Evolutionary conservation across 2,113 vertebrate genomes (phyloP), one percentile per base, ranked within the genome.

Genomic region (Phylloscopus whistleri): DNA sequence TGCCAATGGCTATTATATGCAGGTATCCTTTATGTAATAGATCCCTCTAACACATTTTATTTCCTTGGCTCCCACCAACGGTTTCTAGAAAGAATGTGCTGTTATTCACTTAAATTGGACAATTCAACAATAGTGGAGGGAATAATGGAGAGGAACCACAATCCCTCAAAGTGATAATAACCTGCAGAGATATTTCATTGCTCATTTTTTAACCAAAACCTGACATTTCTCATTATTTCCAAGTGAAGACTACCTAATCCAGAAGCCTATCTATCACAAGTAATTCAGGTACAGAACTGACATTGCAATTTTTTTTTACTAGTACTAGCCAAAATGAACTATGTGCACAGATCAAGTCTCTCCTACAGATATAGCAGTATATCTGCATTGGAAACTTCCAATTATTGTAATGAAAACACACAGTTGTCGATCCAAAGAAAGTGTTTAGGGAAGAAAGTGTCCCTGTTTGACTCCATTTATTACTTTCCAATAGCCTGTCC

Each of bases 81-180:
- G 69, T 79, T 97, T 95, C 91, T 83, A 84, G 88, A 87, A 92
- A 92, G 92, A 94, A 92, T 84, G 85, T 4, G 2, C 77, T 84
- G 91, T 93, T 96, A 91, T 33, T 94, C 93, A 69, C 92, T 80
- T 95, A 94, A 93, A 94, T 95, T 91, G 63, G 77, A 94, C 87
- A 92, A 93, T 97, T 94, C 94, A 89, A 93, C 94, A 96, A 89
- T 78, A 93, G 91, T 79, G 63, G 92, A 89, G 84, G 85, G 64
- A 90, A 95, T 88, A 94, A 81, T 51, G 79, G 52, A 78, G 73
- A 91, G 49, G 73, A 94, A 84, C 58, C 82, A 82, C 83, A 93
- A 96, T 97, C 66, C 83, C 62, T 97, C 95, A 96, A 95, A 96
- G 76, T 93, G 92, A 96, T 93, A 93, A 95, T 96, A 96, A 96